Base-by-base conservation (phyloP, 2,113 vertebrate species). In the Rhea americana region DNA sequence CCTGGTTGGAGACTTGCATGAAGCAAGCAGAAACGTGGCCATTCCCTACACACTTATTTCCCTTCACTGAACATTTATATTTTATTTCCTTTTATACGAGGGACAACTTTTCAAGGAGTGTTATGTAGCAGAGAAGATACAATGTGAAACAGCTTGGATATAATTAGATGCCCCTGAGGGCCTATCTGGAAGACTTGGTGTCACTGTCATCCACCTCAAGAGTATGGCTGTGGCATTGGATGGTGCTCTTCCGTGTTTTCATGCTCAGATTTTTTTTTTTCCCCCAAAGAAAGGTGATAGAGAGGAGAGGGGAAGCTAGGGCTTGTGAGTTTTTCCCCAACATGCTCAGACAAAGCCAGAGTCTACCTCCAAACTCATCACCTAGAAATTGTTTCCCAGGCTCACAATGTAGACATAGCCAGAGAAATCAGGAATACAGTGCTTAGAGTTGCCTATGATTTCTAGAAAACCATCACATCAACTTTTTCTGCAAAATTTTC, bases 221-320 rank as follows among this genome's bases (percentile, higher is more conserved):
- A 17, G 26, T 21, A 26, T 28, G 74, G 6, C 8, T 21, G 8
- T 43, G 18, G 9, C 6, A 5, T 84, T 84, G 28, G 24, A 26
- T 6, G 26, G 28, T 45, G 11, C 2, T 24, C 20, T 13, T 70
- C 4, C 28, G 6, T 62, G 15, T 51, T 70, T 32, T 51, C n/a
- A 77, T 19, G 7, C 14, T 51, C 24, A 61, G 8, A n/a, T 0
- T n/a, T 63, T 86, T 26, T 73, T 89, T 35, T 35, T 35, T 35
- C 35, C 35, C 35, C 20, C 35, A 14, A 30, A 15, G 22, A n/a
- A 51, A 59, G 4, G 6, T 39, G 13, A 3, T 76, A 53, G 13
- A 25, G 14, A 68, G 7, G 19, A 81, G 41, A 0, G 0, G 5
- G 10, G 7, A 2, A 2, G 11, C 13, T 3, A 86, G 4, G 9